These are phyloP conservation scores for Upupa epops DNA, from an alignment of 2,113 vertebrate species.

Conservation along the genomic window DNA sequence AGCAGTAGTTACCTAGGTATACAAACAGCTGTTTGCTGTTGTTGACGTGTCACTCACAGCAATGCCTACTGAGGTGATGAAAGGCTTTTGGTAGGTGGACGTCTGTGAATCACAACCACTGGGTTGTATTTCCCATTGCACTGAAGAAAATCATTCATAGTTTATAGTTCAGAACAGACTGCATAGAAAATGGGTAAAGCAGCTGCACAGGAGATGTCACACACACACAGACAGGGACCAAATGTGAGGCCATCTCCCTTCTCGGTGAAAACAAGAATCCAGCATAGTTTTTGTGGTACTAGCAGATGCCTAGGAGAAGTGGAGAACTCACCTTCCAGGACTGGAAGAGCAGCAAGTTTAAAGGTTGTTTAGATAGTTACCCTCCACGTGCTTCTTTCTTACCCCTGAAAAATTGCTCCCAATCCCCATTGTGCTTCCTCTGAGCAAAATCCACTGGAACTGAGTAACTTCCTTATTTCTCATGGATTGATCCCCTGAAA, in stretches of 20 bases:
- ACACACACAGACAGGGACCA: not conserved
- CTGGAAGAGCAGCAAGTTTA: not conserved
- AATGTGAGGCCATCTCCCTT: not conserved
- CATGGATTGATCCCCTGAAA: not conserved
- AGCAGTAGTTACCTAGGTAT: not conserved
- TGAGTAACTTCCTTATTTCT: not conserved
- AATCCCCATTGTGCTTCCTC: not conserved
- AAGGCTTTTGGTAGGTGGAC: not conserved
- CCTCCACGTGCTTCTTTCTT: not conserved
- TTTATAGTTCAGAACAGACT: not conserved
- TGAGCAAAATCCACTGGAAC: not conserved
- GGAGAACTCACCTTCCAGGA: not conserved
- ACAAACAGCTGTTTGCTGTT: not conserved
- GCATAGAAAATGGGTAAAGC: not conserved
- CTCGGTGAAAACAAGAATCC: not conserved
- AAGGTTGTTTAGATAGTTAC: not conserved
- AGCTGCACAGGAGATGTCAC: not conserved
- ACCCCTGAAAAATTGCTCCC: not conserved
- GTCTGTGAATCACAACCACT: not conserved
- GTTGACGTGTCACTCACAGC: not conserved
- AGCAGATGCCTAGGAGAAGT: not conserved
- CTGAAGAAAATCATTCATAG: not conserved
- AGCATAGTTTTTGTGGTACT: too few relatives aligned
- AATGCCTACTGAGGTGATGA: not conserved
- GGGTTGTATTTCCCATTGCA: not conserved